Conservation (phyloP, 2,113 vertebrate species). For the Indicator indicator region DNA sequence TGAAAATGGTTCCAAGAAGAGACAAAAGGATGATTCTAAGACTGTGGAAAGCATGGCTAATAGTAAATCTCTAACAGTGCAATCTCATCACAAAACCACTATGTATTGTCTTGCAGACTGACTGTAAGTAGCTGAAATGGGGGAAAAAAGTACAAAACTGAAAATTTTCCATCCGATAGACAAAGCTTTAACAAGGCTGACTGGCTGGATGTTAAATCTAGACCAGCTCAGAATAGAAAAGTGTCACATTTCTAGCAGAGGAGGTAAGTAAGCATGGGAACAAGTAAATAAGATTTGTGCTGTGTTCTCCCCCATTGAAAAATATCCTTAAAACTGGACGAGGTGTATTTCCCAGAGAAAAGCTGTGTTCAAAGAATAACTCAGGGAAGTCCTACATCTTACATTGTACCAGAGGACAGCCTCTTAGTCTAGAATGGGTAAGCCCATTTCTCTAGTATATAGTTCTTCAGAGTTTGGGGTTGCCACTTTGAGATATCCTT, state of each 20-base stretch:
- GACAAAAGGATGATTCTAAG: not conserved
- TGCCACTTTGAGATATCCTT: not conserved
- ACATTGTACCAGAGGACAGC: not conserved
- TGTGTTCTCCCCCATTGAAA: slow-evolving; percentile 10
- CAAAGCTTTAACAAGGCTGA: slow-evolving; percentile 8
- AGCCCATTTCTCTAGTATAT: not conserved
- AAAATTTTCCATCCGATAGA: not conserved
- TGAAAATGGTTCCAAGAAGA: not conserved
- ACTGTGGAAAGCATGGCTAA: not conserved
- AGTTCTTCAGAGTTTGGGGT: not conserved
- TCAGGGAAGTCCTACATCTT: not conserved
- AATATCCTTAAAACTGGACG: slow-evolving; percentile 32
- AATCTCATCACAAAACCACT: not conserved
- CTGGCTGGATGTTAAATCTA: not conserved
- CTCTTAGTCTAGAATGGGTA: not conserved
- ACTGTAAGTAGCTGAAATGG: not conserved
- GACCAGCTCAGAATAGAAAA: not conserved
- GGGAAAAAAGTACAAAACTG: not conserved
- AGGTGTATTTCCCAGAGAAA: not conserved
- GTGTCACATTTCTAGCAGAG: not conserved
- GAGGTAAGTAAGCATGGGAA: not conserved
- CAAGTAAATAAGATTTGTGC: slow-evolving; percentile 29
- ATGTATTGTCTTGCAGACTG: not conserved
- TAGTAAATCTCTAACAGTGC: not conserved
- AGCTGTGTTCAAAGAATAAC: not conserved